Conservation (phyloP, 2,888 invertebrate genomes). For the Xylota segnis region DNA sequence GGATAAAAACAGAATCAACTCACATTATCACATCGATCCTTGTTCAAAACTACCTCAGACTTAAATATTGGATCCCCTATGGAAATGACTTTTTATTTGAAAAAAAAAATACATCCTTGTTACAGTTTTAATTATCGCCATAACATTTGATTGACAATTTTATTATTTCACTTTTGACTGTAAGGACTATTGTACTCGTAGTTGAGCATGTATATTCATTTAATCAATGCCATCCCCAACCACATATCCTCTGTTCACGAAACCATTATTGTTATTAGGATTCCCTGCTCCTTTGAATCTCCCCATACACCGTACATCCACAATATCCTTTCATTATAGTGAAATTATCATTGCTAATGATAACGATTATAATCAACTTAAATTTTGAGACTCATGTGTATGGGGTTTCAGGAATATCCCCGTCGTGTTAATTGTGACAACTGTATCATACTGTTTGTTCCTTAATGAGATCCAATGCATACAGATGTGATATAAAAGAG, state of each 20-base stretch:
- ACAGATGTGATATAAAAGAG: neutral
- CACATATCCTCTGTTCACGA: neutral
- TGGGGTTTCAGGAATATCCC: neutral
- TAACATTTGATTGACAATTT: constrained; percentile 25
- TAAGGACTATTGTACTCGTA: constrained; percentile 9
- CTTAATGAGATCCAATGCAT: neutral
- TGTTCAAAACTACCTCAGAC: too few relatives aligned
- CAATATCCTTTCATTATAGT: neutral
- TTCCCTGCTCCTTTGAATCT: too few relatives aligned
- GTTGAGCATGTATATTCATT: neutral
- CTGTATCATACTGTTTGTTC: neutral
- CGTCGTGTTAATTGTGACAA: constrained; percentile 2
- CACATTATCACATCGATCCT: too few relatives aligned
- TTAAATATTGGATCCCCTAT: neutral
- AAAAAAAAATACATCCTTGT: neutral
- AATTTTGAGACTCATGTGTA: constrained; percentile 5
- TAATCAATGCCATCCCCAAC: neutral
- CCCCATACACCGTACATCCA: neutral
- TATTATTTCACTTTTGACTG: constrained; percentile 8
- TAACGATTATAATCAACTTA: constrained; percentile 9
- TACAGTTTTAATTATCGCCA: neutral
- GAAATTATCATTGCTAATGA: neutral
- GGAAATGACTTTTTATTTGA: neutral
- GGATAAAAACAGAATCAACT: too few relatives aligned
- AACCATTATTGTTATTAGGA: constrained; percentile 4